Conservation (phyloP, 2,888 invertebrate genomes). For the Corbicula japonica region DNA sequence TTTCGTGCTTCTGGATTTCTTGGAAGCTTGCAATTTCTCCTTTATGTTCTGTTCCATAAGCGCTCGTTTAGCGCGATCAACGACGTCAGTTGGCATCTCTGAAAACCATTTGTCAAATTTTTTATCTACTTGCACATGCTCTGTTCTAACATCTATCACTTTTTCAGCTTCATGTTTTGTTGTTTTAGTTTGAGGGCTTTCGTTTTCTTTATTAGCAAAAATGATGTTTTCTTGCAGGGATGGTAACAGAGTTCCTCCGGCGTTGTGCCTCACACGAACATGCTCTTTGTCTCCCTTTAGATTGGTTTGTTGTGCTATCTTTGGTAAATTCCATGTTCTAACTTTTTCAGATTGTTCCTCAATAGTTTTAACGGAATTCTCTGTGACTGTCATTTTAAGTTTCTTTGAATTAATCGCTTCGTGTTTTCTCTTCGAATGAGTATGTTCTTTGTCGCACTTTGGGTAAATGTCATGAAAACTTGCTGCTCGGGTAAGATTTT, state of each 20-base stretch:
- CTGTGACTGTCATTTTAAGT: no score
- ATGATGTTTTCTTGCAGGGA: no score
- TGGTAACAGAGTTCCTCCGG: neutral
- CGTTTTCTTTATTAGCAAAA: no score
- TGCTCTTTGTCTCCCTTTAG: conserved; percentile 2
- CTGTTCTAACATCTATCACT: no score
- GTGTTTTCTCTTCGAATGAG: no score
- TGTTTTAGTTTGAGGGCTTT: no score
- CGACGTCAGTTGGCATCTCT: conserved; percentile 65
- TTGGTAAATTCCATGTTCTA: conserved; percentile 45
- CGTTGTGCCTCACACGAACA: neutral
- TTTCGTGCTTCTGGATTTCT: conserved; percentile 44
- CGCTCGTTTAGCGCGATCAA: conserved; percentile 64
- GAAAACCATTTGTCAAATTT: conserved; percentile 68
- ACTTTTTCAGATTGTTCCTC: conserved; percentile 38
- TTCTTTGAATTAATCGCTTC: no score
- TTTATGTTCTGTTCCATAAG: conserved; percentile 66
- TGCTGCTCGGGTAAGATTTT: conserved; percentile 55
- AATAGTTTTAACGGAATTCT: no score
- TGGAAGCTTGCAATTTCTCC: conserved; percentile 54
- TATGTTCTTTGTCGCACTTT: no score
- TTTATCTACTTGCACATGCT: no score
- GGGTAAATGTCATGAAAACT: conserved; percentile 61
- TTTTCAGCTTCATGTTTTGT: no score
- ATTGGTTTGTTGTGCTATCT: conserved; percentile 26